phyloP scores from a whole-genome alignment of 2,888 invertebrate genomes.

The Falcaria lacertinaria region DNA sequence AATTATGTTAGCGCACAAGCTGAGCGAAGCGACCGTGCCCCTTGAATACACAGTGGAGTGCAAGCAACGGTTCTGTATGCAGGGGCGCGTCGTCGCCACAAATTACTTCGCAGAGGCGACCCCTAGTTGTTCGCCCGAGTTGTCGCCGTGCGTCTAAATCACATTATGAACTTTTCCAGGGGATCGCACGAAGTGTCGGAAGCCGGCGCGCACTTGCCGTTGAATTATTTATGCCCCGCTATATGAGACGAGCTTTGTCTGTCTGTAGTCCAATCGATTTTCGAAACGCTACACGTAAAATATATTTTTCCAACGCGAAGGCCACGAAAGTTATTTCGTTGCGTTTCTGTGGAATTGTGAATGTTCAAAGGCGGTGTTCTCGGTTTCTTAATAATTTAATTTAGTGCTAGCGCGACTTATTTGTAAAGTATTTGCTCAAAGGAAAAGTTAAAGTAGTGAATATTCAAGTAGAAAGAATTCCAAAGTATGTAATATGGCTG shows the following conservation, averaged over 20 bases:
- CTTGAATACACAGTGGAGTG: conserved; percentile 34
- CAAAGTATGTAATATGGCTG: no score
- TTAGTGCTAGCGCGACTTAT: no score
- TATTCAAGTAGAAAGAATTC: no score
- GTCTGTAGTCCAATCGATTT: conserved; percentile 46
- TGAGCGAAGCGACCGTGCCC: conserved; percentile 19
- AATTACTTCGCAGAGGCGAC: conserved; percentile 39
- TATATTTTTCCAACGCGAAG: conserved; percentile 45
- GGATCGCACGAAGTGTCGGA: conserved; percentile 15
- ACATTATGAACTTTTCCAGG: conserved; percentile 54
- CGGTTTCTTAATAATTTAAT: conserved; percentile 6
- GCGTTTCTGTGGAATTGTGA: conserved; percentile 30
- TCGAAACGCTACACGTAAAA: conserved; percentile 40
- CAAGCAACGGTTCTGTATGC: conserved; percentile 42
- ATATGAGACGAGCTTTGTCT: conserved; percentile 42
- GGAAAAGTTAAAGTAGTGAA: no score
- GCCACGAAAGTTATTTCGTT: conserved; percentile 30
- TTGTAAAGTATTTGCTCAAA: no score
- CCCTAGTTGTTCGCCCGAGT: conserved; percentile 30
- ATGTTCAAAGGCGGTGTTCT: conserved; percentile 31
- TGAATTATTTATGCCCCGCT: conserved; percentile 51
- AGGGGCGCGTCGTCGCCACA: conserved; percentile 38
- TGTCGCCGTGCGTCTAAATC: conserved; percentile 41
- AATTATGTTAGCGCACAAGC: conserved; percentile 19
- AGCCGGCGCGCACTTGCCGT: conserved; percentile 6